These are phyloP conservation scores for Beris morrisii DNA, from an alignment of 2,888 invertebrate genomes.

Conservation along the genomic window DNA sequence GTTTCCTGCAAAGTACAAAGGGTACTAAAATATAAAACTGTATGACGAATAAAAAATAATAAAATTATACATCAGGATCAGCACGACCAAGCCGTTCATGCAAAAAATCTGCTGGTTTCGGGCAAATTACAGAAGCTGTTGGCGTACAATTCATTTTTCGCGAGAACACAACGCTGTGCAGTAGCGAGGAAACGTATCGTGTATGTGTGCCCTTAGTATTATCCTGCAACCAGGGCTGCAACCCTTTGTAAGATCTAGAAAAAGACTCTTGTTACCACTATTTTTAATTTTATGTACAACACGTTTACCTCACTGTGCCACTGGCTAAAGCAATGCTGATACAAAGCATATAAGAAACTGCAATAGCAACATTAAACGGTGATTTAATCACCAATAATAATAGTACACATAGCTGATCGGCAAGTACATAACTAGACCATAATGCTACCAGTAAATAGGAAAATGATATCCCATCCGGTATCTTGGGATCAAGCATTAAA, in stretches of 20 bases:
- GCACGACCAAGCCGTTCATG: slow-evolving; percentile 54
- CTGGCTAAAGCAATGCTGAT: slow-evolving; percentile 72
- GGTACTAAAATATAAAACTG: slow-evolving; percentile 47
- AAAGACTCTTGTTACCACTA: background rate
- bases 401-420: slow-evolving; percentile 83
- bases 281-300: background rate
- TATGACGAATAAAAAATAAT: background rate
- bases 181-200: slow-evolving; percentile 75
- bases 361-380: slow-evolving; percentile 74
- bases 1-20: slow-evolving; percentile 65
- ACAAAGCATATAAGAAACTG: slow-evolving; percentile 76
- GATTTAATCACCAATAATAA: slow-evolving; percentile 79
- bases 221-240: slow-evolving; percentile 81
- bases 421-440: slow-evolving; percentile 83
- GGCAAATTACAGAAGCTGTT: slow-evolving; percentile 54
- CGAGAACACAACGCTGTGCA: slow-evolving; percentile 71
- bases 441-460: slow-evolving; percentile 70
- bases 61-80: slow-evolving; percentile 51
- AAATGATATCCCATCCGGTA: slow-evolving; percentile 57
- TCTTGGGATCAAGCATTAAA: slow-evolving; percentile 50
- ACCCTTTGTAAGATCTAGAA: slow-evolving; percentile 71
- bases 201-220: slow-evolving; percentile 77
- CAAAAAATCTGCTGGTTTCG: slow-evolving; percentile 53
- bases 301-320: slow-evolving; percentile 71
- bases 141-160: slow-evolving; percentile 60